phyloP scores from a whole-genome alignment of 2,113 vertebrate species.

The Channa maculata region DNA sequence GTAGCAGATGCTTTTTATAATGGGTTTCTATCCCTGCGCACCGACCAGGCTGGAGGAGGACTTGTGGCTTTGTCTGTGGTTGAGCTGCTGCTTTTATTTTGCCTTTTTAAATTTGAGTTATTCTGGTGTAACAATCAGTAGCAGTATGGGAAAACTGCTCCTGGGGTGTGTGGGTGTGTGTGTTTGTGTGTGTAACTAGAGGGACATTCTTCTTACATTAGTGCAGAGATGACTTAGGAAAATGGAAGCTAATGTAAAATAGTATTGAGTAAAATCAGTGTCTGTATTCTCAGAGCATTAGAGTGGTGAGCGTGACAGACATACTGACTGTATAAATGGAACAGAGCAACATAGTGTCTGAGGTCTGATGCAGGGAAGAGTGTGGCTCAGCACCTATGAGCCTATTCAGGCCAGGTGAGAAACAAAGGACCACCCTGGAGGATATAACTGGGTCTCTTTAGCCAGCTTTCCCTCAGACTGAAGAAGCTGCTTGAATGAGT shows the following conservation, averaged over 20 bases:
- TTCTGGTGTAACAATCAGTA: not conserved
- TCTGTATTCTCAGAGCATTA: not conserved
- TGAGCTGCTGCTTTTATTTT: constrained; percentile 1
- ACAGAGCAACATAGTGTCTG: too few species aligned
- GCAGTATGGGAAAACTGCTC: not conserved
- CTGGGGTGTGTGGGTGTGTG: not conserved
- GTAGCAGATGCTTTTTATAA: not conserved
- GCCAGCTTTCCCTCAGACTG: too few species aligned
- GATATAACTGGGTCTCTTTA: too few species aligned
- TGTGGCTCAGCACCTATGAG: too few species aligned
- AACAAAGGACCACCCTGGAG: too few species aligned
- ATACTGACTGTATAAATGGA: not conserved
- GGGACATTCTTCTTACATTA: constrained; percentile 9
- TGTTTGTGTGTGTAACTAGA: constrained; percentile 17
- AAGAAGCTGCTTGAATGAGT: too few species aligned
- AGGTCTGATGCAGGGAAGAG: too few species aligned
- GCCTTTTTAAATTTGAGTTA: not conserved
- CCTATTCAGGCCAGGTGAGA: too few species aligned
- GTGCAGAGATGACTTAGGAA: not conserved
- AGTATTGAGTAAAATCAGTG: too few species aligned
- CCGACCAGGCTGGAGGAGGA: not conserved
- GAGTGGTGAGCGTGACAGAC: too few species aligned
- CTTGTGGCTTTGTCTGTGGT: not conserved
- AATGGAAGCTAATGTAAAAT: not conserved
- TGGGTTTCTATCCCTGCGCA: not conserved